These are phyloP conservation scores for Leucophenga varia DNA, from an alignment of 1,140 invertebrate genomes.

Conservation along the genomic window DNA sequence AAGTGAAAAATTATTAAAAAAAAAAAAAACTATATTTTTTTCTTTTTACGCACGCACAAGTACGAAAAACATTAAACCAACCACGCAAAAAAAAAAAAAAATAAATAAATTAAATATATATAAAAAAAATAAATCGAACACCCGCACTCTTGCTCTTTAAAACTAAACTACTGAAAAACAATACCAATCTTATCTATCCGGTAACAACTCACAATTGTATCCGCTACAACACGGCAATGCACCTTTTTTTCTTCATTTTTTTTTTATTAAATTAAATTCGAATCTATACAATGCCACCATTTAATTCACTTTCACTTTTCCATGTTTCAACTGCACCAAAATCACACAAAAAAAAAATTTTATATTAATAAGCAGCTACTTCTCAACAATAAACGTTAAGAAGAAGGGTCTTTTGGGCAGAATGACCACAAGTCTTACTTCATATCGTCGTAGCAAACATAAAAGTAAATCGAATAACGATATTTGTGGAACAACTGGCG, in stretches of 20 bases:
- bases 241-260: not conserved
- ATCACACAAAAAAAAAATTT: too few relatives aligned
- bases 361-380: constrained; percentile 51
- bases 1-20: constrained; percentile 9
- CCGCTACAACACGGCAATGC: not conserved
- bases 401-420: constrained; percentile 47
- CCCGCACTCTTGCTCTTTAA: not conserved
- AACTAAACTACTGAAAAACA: constrained; percentile 17
- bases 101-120: not conserved
- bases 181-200: constrained; percentile 1
- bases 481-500: constrained; percentile 25
- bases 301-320: too few relatives aligned
- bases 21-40: too few relatives aligned
- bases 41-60: too few relatives aligned
- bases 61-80: too few relatives aligned
- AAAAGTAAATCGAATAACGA: constrained; percentile 55
- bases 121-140: not conserved
- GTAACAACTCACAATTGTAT: constrained; percentile 1
- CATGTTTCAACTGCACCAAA: too few relatives aligned
- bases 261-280: too few relatives aligned
- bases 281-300: too few relatives aligned
- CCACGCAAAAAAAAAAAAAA: not conserved
- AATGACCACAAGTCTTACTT: constrained; percentile 53
- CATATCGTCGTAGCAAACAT: constrained; percentile 50
- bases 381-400: constrained; percentile 50